phyloP scores from a whole-genome alignment of 2,797 vertebrate species.

The Platyrinchus mystaceus region DNA sequence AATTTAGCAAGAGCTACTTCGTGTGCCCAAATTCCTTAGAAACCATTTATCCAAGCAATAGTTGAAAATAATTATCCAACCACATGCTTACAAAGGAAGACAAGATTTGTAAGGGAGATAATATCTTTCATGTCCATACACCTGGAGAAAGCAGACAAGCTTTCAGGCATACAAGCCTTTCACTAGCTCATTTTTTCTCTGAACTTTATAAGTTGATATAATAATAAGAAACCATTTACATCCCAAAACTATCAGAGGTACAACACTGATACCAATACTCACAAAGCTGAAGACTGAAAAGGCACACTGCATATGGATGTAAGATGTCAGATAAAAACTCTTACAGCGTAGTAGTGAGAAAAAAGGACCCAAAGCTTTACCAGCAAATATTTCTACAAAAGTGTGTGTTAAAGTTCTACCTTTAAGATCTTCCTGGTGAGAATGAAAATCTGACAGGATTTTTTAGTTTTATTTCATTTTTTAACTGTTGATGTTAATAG shows the following conservation, averaged over 20 bases:
- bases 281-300: background rate
- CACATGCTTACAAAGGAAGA: background rate
- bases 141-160: slow-evolving; percentile 1
- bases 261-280: background rate
- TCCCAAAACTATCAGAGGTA: background rate
- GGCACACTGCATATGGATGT: background rate
- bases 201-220: background rate
- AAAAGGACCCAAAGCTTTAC: background rate
- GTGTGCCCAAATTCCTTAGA: background rate
- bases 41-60: slow-evolving; percentile 7
- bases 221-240: slow-evolving; percentile 23
- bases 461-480: slow-evolving; percentile 4
- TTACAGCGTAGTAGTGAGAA: rapidly evolving
- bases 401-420: background rate
- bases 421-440: background rate
- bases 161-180: background rate
- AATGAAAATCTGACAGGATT: slow-evolving; percentile 27
- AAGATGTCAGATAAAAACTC: background rate
- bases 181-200: background rate
- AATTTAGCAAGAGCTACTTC: background rate
- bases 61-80: slow-evolving; percentile 14
- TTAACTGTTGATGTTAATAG: slow-evolving; percentile 35
- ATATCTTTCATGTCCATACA: background rate
- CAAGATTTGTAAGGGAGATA: background rate
- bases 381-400: background rate